Conservation (phyloP, 2,113 vertebrate species). For the Tapirus terrestris region DNA sequence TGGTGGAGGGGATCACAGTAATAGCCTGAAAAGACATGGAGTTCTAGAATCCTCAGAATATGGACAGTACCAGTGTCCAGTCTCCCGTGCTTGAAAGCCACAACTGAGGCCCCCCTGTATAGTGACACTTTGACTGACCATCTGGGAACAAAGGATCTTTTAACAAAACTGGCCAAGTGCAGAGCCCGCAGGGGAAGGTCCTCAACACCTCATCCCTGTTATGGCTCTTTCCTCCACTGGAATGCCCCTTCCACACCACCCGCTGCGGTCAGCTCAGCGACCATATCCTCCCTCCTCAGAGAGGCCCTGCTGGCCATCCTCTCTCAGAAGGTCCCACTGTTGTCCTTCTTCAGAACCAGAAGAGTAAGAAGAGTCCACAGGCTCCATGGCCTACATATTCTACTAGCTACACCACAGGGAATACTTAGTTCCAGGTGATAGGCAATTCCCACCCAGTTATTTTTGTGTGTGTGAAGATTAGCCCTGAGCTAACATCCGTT, state of each 20-base stretch:
- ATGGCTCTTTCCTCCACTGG: neutral
- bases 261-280: neutral
- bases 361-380: neutral
- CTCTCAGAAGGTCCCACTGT: neutral
- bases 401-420: neutral
- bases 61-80: neutral
- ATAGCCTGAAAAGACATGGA: neutral
- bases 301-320: neutral
- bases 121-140: neutral
- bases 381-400: neutral
- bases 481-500: too few species aligned
- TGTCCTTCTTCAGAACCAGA: neutral
- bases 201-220: neutral
- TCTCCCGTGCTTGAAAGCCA: neutral
- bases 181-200: neutral
- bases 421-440: neutral
- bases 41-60: neutral
- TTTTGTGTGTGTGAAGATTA: neutral
- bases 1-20: neutral
- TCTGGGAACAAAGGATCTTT: neutral
- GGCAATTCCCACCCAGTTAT: neutral
- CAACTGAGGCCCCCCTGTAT: neutral
- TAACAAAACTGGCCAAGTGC: neutral
- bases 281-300: neutral
- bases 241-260: neutral